These are phyloP conservation scores for Troides helena DNA, from an alignment of 2,888 invertebrate genomes.

Conservation along the genomic window DNA sequence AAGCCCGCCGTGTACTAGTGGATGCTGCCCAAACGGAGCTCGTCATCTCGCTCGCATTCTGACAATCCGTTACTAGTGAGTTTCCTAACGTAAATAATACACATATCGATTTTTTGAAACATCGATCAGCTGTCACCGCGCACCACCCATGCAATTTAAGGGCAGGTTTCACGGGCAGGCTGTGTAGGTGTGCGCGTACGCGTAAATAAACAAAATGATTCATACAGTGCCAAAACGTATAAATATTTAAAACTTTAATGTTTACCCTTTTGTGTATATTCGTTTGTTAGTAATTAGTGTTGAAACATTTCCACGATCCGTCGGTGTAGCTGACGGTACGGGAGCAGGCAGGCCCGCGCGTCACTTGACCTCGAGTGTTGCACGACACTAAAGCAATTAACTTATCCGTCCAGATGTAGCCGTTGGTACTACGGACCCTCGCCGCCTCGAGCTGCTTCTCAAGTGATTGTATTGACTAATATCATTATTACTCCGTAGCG, in stretches of 20 bases:
- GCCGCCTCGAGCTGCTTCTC: background rate
- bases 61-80: too few relatives aligned
- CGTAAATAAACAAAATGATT: background rate
- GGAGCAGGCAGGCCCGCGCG: background rate
- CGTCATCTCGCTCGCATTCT: too few relatives aligned
- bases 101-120: too few relatives aligned
- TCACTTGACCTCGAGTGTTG: background rate
- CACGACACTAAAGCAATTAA: slow-evolving; percentile 39
- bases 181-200: too few relatives aligned
- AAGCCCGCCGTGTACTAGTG: slow-evolving; percentile 7
- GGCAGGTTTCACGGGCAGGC: too few relatives aligned
- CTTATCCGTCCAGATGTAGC: slow-evolving; percentile 50
- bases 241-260: slow-evolving; percentile 31
- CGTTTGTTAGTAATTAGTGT: slow-evolving; percentile 40
- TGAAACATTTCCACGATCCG: slow-evolving; percentile 39
- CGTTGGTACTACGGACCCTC: slow-evolving; percentile 10
- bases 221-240: slow-evolving; percentile 26
- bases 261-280: slow-evolving; percentile 19
- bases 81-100: too few relatives aligned
- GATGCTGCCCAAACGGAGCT: background rate
- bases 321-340: background rate
- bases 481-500: background rate
- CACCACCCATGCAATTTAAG: too few relatives aligned
- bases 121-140: too few relatives aligned
- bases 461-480: background rate